Evolutionary conservation across 2,888 invertebrate genomes (phyloP), one percentile per base, ranked within the genome.

Genomic region (Troides oblongomaculatus): DNA sequence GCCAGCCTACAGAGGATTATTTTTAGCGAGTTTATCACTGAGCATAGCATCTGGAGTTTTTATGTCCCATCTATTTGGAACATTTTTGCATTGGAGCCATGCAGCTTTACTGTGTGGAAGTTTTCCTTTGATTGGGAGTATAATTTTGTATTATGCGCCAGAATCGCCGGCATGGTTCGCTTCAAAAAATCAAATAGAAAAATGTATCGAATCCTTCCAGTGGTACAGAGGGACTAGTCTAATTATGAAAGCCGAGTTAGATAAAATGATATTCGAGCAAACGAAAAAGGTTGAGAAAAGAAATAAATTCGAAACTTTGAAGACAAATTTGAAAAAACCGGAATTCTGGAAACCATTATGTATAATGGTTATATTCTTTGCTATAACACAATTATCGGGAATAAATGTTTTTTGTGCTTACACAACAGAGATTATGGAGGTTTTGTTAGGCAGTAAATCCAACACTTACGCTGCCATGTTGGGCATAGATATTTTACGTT

Each of bases 161-260:
- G 96, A 96, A 84, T 94, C 95, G 36, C 96, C 96, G 0, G 92
- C 93, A 21, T 96, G 96, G 95, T 80, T 96, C 50, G 93, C 95
- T 7, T 93, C 94, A 6, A 94, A 93, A 75, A 94, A 94, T 23
- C 88, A 93, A 70, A 85, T 92, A 0, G 92, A 93, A 3, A 93
- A 94, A 72, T 95, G 96, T 1, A 88, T 94, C 43, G 78, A 87
- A 21, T 93, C 94, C 0, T 94, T 95, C 64, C 88, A 93, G 72
- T 95, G 94, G 93, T 94, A 95, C 74, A 89, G 95, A 78, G 95
- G 95, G 59, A 84, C 82, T 18, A 88, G 89, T 64, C 76, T 82
- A 10, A 86, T 84, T 64, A 92, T 93, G 77, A 86, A 89, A 75
- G 80, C 79, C 2, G 94, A 94, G 82, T 80, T 94, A 3, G 86